Conservation (phyloP, 2,888 invertebrate genomes). For the Cetonia aurata region DNA sequence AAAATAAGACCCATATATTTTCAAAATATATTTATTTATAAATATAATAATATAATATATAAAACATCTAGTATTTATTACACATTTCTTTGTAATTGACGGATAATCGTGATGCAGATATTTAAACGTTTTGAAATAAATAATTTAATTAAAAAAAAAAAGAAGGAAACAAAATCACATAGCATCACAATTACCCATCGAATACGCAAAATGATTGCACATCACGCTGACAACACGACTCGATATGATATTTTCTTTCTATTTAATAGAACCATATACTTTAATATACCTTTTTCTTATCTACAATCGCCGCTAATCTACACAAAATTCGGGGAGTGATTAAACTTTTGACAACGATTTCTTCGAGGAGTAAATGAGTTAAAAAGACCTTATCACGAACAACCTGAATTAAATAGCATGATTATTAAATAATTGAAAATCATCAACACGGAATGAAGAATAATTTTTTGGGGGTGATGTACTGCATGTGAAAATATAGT, state of each 20-base stretch:
- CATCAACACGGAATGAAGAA: background rate
- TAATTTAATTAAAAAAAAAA: conserved; percentile 25
- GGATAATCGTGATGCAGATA: conserved; percentile 23
- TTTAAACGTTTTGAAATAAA: conserved; percentile 31
- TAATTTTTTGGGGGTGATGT: background rate
- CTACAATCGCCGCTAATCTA: conserved; percentile 27
- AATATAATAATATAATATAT: conserved; percentile 48
- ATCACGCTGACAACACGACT: conserved; percentile 13
- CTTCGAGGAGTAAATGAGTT: background rate
- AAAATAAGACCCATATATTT: conserved; percentile 7
- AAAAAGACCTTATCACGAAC: conserved; percentile 35
- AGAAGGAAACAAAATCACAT: conserved; percentile 13
- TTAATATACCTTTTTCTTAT: conserved; percentile 7
- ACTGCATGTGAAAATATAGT: background rate
- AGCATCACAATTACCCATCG: conserved; percentile 30
- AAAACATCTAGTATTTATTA: conserved; percentile 45
- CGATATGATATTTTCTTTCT: conserved; percentile 18
- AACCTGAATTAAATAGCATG: conserved; percentile 36
- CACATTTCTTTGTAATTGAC: conserved; percentile 43
- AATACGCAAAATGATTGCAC: conserved; percentile 37
- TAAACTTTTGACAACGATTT: conserved; percentile 12
- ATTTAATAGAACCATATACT: conserved; percentile 40
- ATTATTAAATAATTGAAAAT: conserved; percentile 1
- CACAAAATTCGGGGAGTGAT: background rate
- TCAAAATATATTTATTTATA: conserved; percentile 49